These are phyloP conservation scores for Drosophila sp. DNA, from an alignment of 1,140 invertebrate genomes.

Conservation along the genomic window DNA sequence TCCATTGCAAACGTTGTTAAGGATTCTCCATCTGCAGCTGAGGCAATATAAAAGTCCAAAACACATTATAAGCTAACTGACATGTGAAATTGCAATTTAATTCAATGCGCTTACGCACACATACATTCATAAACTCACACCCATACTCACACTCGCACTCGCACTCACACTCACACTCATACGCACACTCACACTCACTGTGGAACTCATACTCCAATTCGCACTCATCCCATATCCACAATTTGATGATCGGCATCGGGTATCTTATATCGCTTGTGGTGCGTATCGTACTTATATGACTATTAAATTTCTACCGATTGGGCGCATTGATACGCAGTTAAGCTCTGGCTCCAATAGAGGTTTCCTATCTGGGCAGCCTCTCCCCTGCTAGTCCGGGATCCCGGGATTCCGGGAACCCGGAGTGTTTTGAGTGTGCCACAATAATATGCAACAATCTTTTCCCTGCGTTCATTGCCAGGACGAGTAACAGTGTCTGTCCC, in stretches of 20 bases:
- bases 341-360: constrained; percentile 34
- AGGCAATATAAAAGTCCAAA: constrained; percentile 30
- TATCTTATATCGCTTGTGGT: constrained; percentile 14
- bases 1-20: background rate
- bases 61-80: constrained; percentile 29
- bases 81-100: constrained; percentile 44
- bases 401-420: background rate
- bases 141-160: background rate
- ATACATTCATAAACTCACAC: background rate
- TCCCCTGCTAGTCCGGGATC: too few species aligned
- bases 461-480: constrained; percentile 57
- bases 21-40: constrained; percentile 5
- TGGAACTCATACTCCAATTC: background rate
- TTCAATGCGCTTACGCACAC: constrained; percentile 15
- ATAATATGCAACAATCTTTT: constrained; percentile 62
- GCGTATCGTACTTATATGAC: constrained; percentile 42
- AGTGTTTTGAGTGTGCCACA: constrained; percentile 34
- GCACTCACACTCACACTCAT: background rate
- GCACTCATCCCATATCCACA: constrained; percentile 16
- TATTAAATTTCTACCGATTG: constrained; percentile 70
- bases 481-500: constrained; percentile 12
- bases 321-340: constrained; percentile 45
- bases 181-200: constrained; percentile 3
- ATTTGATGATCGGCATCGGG: constrained; percentile 42
- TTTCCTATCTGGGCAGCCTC: constrained; percentile 5